Evolutionary conservation across 2,888 invertebrate genomes (phyloP).

Genomic region (Campoplex capitator): DNA sequence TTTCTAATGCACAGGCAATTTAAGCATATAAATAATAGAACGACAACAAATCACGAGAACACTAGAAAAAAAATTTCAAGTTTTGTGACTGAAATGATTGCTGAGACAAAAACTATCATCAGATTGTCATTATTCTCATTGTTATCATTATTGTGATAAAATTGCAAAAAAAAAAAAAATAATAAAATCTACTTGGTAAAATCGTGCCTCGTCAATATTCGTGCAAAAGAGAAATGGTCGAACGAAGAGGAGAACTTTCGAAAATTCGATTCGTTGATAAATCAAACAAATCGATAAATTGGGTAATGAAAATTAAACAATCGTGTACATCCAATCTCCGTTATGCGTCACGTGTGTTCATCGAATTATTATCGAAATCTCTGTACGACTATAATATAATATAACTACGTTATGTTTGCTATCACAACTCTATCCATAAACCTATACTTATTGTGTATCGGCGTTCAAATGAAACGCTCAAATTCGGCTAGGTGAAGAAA

Average conservation of each 20-base stretch:
- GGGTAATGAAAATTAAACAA: constrained; percentile 23
- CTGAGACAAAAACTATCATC: constrained; percentile 32
- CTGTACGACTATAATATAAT: constrained; percentile 54
- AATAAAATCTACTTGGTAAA: constrained; percentile 11
- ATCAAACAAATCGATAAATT: background rate
- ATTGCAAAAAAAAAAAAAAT: background rate
- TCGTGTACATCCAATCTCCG: constrained; percentile 71
- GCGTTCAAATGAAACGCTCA: constrained; percentile 13
- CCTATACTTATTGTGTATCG: constrained; percentile 44
- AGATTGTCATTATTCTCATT: constrained; percentile 36
- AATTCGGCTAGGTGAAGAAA: constrained; percentile 8
- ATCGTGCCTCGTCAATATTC: constrained; percentile 6
- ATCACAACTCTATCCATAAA: constrained; percentile 66
- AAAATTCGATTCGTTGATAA: background rate
- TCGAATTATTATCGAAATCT: constrained; percentile 76
- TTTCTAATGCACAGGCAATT: constrained; percentile 76
- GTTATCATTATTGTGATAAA: constrained; percentile 33
- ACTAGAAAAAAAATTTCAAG: constrained; percentile 44
- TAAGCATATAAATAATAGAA: constrained; percentile 47
- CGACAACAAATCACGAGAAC: constrained; percentile 46
- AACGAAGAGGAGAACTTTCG: constrained; percentile 59
- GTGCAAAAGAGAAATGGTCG: constrained; percentile 33
- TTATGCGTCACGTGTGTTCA: constrained; percentile 73
- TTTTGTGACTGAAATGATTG: constrained; percentile 37
- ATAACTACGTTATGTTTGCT: constrained; percentile 75